Base-by-base conservation (phyloP, 2,888 invertebrate species). In the Athetis lepigone region DNA sequence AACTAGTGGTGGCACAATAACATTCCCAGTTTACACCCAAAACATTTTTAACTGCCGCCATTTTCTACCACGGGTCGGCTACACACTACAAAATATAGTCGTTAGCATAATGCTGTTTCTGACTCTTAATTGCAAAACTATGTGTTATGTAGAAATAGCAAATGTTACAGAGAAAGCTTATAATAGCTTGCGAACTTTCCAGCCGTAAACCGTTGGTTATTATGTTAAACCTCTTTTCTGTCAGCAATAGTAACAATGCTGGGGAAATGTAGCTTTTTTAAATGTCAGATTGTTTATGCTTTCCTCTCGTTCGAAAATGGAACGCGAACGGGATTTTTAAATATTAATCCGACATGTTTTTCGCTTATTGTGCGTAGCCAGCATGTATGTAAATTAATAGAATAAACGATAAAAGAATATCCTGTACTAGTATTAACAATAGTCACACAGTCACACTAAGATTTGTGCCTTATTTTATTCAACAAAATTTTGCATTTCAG, bases 71-170 rank as follows among this genome's bases (percentile, higher is more conserved):
- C 33, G 37, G 62, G 64, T 64, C 42, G 36, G 67, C 65, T 70
- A 75, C 75, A 72, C 75, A 57, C 66, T 60, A 74, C 77, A 81
- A 83, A 81, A 80, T 82, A 80, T 76, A 80, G 79, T 83, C 75
- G 80, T 86, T 86, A 85, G 75, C 74, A 80, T 85, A 85, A 85
- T 80, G 75, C 76, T 81, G 78, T 80, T 84, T 81, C 73, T 76
- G 82, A 80, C 80, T 85, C 79, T 84, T 86, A 85, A 84, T 85
- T 85, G 83, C 81, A 60, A 70, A 77, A 75, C 77, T 80, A 80
- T 81, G 79, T 79, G 80, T 74, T 74, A 77, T 75, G 75, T 70
- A 71, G 64, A 74, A 76, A 76, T 72, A 36, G 57, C 71, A 54
- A 77, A 82, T 60, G 77, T 76, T 77, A 82, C 79, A 70, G 70